Evolutionary conservation across 2,113 vertebrate genomes (phyloP), one percentile per base, ranked within the genome.

Genomic region (Mus spicilegus): DNA sequence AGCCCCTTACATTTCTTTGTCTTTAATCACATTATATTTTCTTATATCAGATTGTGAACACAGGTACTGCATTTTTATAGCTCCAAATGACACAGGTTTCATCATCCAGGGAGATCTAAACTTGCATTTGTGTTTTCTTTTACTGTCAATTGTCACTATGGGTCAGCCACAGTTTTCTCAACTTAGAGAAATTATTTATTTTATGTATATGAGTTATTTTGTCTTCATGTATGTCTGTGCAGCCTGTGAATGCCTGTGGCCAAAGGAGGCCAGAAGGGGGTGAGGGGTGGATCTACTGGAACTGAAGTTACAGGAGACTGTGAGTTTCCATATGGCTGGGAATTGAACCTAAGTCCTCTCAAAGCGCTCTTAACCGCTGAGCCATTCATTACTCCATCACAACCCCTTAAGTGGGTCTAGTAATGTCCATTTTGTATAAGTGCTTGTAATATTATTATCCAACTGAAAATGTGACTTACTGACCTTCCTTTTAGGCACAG

Each of bases 1-100:
- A 85, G 82, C 24, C 13, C 58, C 39, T 61, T 93, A 72, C 28
- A 63, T 93, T 73, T 95, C 54, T 93, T 73, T 95, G 22, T 91
- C 56, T 95, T 93, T 30, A 85, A 67, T 17, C 36, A 89, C 56
- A 80, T 70, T 63, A 14, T 65, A 81, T 1, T 4, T 87, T 87
- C 42, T 76, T 87, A 92, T 8, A 22, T 7, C n/a, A 85, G 28
- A 89, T 36, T 61, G 28, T 85, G 51, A 88, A 75, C 33, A 95
- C 7, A 36, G 22, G 22, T 42, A 73, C 54, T n/a, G 39, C 9
- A 82, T 73, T 93, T 92, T 84, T 82, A 6, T 89, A 86, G 93
- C 17, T 63, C 58, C 28, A 89, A 56, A 76, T 28, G 28, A 88
- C 70, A 69, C 1, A 69, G 82, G 56, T 16, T 88, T 94, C 91